Conservation (phyloP, 2,888 invertebrate species). For the Eurois occulta region DNA sequence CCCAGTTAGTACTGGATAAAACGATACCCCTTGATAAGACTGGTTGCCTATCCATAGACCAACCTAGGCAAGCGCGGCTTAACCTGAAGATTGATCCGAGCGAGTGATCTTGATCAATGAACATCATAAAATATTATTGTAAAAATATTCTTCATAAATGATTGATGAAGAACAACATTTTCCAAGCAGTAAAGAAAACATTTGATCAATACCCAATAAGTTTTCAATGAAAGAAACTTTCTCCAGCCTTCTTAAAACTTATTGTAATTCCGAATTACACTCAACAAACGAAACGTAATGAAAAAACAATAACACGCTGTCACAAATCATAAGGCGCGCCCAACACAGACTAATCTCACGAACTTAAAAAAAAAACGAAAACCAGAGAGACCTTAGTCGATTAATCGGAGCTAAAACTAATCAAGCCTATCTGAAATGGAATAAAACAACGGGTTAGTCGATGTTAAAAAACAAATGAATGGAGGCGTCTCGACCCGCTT, state of each 20-base stretch:
- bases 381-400: constrained; percentile 70
- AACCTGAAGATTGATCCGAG: no score
- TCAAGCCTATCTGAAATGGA: constrained; percentile 85
- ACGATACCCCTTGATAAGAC: no score
- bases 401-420: constrained; percentile 88
- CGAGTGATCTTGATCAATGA: neutral
- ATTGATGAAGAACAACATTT: neutral
- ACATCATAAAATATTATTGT: neutral
- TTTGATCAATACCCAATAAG: neutral
- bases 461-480: constrained; percentile 88
- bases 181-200: neutral
- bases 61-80: no score
- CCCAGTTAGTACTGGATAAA: no score
- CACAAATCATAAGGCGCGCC: constrained; percentile 72
- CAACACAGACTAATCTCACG: constrained; percentile 66
- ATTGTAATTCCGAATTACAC: constrained; percentile 55
- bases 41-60: no score
- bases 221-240: constrained; percentile 10
- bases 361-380: constrained; percentile 69
- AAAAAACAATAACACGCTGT: constrained; percentile 61
- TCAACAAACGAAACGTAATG: constrained; percentile 52
- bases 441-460: constrained; percentile 73
- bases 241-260: neutral
- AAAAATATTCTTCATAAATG: neutral
- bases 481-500: constrained; percentile 81